Evolutionary conservation across 2,113 vertebrate species (phyloP), one percentile per base, ranked within the genome.

Genomic region (Rostratula benghalensis): DNA sequence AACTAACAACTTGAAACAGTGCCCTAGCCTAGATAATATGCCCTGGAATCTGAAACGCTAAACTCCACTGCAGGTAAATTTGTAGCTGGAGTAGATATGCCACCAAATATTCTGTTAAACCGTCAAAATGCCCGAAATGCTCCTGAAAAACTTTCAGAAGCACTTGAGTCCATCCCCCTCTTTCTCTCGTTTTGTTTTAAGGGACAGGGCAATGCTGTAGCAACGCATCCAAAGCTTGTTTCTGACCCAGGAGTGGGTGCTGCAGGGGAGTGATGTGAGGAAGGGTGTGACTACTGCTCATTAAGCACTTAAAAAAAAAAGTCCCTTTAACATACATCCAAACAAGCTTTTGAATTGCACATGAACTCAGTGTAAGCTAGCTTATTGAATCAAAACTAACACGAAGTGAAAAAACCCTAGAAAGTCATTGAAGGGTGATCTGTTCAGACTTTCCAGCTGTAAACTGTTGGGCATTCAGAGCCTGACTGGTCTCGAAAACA

Each of bases 1-100:
- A 96, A 76, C 68, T 83, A 87, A 76, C 31, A 76, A 68, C 89
- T 91, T 89, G 89, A 95, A 95, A 82, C 86, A 64, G 80, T 89
- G 90, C 77, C 86, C 56, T 82, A 67, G 65, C 73, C 76, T 70
- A 84, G 94, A 92, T 89, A 87, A 48, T 43, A 51, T 65, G 73
- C 59, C 70, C 91, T 92, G 63, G 80, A 84, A 89, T 73, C 80
- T 79, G 57, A 82, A 76, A 86, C 1, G 1, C 48, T 71, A 25
- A 90, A 43, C 37, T 84, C 64, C 39, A 64, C 57, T 6, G 28
- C 69, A 78, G 68, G 73, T 57, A 64, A 31, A 85, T 57, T 54
- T 74, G 50, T 79, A 41, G 48, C 80, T 63, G 68, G 9, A 9
- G 3, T 5, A 48, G 43, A 43, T 41, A 43, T 0, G 7, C 43